Evolutionary conservation across 2,113 vertebrate species (phyloP).

Genomic region (Lagopus muta): DNA sequence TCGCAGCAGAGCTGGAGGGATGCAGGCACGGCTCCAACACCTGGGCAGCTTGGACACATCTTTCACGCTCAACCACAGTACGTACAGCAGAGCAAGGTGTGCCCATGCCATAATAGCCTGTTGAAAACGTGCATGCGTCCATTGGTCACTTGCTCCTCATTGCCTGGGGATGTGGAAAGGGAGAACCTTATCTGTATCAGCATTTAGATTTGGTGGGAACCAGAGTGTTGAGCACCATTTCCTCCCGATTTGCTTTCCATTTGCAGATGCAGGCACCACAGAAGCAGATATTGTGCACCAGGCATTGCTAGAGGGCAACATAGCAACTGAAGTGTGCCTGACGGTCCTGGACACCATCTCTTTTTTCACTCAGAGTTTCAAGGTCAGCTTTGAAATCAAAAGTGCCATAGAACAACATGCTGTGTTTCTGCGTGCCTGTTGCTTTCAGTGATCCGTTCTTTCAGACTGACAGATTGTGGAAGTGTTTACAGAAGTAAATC

Average conservation of each 20-base stretch:
- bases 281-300: constrained; percentile 94
- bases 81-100: not conserved
- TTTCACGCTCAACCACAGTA: constrained; percentile 93
- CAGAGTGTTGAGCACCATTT: not conserved
- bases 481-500: not conserved
- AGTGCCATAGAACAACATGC: not conserved
- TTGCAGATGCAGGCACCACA: constrained; percentile 82
- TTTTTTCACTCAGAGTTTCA: constrained; percentile 92
- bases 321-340: constrained; percentile 90
- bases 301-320: constrained; percentile 92
- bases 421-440: not conserved
- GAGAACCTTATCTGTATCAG: not conserved
- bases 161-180: not conserved
- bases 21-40: constrained; percentile 90
- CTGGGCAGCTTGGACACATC: constrained; percentile 92
- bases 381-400: constrained; percentile 79
- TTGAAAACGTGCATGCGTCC: not conserved
- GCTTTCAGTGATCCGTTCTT: not conserved
- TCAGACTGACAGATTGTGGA: not conserved
- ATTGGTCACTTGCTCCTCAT: not conserved
- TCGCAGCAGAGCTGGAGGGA: constrained; percentile 85
- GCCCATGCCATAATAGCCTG: not conserved
- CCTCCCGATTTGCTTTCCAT: not conserved
- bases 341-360: constrained; percentile 92
- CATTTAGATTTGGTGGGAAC: not conserved